Evolutionary conservation across 1,140 invertebrate genomes (phyloP), one percentile per base, ranked within the genome.

Genomic region (Eumeta japonica): DNA sequence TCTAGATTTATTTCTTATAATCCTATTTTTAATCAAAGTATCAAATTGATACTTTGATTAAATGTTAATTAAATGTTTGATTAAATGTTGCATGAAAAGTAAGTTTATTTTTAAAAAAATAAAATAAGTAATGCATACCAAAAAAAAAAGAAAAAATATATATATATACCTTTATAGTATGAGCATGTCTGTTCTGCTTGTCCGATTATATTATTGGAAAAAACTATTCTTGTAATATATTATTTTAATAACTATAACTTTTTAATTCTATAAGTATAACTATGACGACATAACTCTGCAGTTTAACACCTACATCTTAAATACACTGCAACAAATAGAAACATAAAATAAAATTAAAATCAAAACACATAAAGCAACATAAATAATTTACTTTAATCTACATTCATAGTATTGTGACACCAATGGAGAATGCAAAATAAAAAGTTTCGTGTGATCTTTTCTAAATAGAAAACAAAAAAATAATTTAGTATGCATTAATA

Each of bases 241-340:
- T 73, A 73, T 73, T 70, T 70, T 68, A 70, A 55, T 73, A 73
- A 73, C 70, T 70, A 73, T 73, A 73, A 62, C 59, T 62, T 66
- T 68, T 67, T 67, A 59, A 68, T 70, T 60, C 62, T 72, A 73
- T 68, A 70, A 55, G 59, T 70, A 68, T 70, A 55, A n/a, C 65
- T 73, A 73, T 58, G 68, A 60, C 59, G 68, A 68, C 68, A 66
- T 66, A 62, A 68, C 65, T 67, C 56, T 61, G 49, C 52, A 47
- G 57, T 65, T 70, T 63, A 57, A 58, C 53, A 59, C 55, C 66
- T 66, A 68, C 55, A 66, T 68, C 61, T 70, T 73, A 73, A 73
- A 73, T 73, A 73, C 65, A 70, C 68, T 73, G 68, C 51, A 73
- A 73, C 65, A 73, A 73, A 72, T n/a, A n/a, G n/a, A n/a, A n/a